phyloP scores from a whole-genome alignment of 2,888 invertebrate species.

The Eulithis testata region DNA sequence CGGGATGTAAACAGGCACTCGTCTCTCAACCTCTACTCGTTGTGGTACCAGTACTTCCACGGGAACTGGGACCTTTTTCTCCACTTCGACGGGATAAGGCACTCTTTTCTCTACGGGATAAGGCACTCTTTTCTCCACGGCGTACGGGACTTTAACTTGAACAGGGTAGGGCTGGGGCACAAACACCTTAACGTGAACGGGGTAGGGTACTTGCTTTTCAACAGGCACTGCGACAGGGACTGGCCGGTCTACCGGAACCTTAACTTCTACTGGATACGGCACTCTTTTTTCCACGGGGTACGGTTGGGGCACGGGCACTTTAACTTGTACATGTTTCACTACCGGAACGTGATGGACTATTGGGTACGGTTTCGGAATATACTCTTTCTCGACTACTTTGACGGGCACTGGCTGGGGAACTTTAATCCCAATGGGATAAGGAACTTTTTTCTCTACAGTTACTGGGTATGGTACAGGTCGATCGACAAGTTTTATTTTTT shows the following conservation, averaged over 20 bases:
- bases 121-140: conserved; percentile 67
- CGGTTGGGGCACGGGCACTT: conserved; percentile 71
- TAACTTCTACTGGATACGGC: conserved; percentile 71
- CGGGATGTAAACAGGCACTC: conserved; percentile 53
- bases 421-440: conserved; percentile 74
- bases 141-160: conserved; percentile 79
- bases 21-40: conserved; percentile 55
- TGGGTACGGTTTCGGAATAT: conserved; percentile 77
- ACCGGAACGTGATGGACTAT: conserved; percentile 76
- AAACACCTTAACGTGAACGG: conserved; percentile 71
- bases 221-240: conserved; percentile 70
- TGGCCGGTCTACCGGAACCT: conserved; percentile 71
- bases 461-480: conserved; percentile 72
- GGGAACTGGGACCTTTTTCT: conserved; percentile 67
- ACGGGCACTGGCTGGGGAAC: conserved; percentile 80
- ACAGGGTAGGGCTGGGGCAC: conserved; percentile 81
- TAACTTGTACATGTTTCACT: conserved; percentile 70
- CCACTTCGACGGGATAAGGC: conserved; percentile 73
- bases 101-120: conserved; percentile 79
- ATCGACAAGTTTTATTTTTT: conserved; percentile 67
- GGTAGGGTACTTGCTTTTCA: conserved; percentile 75
- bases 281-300: conserved; percentile 72
- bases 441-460: conserved; percentile 76
- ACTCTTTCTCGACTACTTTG: conserved; percentile 80
- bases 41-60: conserved; percentile 47